Percentiles rank a stretch among this genome's conserved stretches.
Evolutionary conservation across 2,888 invertebrate genomes (phyloP).

Genomic region (Hyposoter dolosus): DNA sequence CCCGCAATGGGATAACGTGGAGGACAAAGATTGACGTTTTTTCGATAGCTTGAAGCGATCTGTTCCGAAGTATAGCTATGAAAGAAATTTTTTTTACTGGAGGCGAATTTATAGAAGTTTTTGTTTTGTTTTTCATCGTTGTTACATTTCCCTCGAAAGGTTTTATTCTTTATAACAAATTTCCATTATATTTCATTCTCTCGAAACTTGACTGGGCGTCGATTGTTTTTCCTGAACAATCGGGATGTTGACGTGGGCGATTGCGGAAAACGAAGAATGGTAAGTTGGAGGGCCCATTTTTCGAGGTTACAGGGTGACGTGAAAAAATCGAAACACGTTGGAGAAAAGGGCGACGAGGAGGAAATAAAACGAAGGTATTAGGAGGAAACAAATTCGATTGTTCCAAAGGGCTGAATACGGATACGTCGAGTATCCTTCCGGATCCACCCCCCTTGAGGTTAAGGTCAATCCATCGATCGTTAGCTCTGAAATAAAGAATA

Average conservation of each 20-base stretch:
- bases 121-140: neutral
- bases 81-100: neutral
- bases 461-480: conserved; percentile 58
- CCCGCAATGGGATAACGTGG: neutral
- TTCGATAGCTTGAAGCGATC: neutral
- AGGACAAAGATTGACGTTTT: neutral
- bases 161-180: conserved; percentile 21
- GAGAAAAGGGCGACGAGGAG: neutral
- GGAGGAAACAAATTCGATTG: conserved; percentile 60
- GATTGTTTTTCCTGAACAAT: conserved; percentile 18
- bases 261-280: conserved; percentile 10
- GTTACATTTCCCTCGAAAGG: neutral
- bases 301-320: conserved; percentile 16
- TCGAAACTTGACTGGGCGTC: neutral
- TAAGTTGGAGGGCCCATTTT: conserved; percentile 21
- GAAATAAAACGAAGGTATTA: conserved; percentile 10
- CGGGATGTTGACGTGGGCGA: neutral
- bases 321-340: neutral
- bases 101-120: neutral
- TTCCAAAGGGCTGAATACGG: conserved; percentile 43
- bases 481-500: conserved; percentile 59
- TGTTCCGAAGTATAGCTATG: neutral
- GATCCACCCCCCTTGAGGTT: conserved; percentile 15
- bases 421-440: conserved; percentile 43
- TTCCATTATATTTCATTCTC: conserved; percentile 39